Conservation (phyloP, 2,888 invertebrate genomes). For the Phengaris alcon region DNA sequence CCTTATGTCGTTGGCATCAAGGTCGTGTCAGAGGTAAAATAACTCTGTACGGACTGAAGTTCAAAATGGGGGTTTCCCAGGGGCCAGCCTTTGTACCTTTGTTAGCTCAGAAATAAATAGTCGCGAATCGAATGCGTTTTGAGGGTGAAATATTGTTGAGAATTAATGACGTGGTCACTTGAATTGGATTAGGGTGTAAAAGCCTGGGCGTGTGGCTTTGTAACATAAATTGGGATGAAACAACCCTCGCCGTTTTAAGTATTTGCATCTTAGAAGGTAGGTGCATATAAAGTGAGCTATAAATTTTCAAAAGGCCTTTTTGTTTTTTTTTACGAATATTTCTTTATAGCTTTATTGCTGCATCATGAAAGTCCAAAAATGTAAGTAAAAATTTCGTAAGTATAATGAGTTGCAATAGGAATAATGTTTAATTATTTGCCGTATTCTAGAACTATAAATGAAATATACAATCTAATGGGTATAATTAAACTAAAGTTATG, state of each 20-base stretch:
- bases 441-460: too few relatives aligned
- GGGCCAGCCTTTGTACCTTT: conserved; percentile 73
- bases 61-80: conserved; percentile 72
- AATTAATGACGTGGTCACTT: conserved; percentile 78
- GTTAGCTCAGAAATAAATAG: conserved; percentile 76
- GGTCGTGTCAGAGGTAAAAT: too few relatives aligned
- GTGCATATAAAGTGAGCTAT: conserved; percentile 24
- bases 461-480: too few relatives aligned
- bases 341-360: too few relatives aligned
- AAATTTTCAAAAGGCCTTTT: conserved; percentile 14
- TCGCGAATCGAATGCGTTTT: conserved; percentile 71
- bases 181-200: conserved; percentile 72
- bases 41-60: conserved; percentile 44
- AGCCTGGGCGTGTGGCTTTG: conserved; percentile 68
- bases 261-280: conserved; percentile 21
- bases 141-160: conserved; percentile 73
- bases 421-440: too few relatives aligned
- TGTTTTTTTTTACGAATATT: background rate
- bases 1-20: background rate
- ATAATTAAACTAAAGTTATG: too few relatives aligned
- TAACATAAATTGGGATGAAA: conserved; percentile 55
- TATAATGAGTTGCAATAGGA: too few relatives aligned
- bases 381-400: too few relatives aligned
- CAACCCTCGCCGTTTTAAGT: conserved; percentile 1
- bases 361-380: too few relatives aligned